These are phyloP conservation scores for Phocides pigmalion DNA, from an alignment of 1,140 invertebrate genomes.

Conservation along the genomic window DNA sequence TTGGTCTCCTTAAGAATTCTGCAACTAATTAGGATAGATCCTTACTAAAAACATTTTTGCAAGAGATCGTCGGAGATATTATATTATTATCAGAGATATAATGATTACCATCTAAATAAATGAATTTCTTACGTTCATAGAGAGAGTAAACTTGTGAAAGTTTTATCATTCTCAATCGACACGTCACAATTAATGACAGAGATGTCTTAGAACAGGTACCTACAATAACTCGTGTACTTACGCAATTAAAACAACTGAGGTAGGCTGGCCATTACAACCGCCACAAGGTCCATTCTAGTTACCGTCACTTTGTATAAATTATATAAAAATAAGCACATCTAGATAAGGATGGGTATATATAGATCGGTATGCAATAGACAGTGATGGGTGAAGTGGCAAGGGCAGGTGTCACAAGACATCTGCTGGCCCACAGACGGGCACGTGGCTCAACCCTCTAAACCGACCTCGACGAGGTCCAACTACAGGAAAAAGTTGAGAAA, in stretches of 20 bases:
- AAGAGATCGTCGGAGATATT: not conserved
- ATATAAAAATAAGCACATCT: conserved; percentile 77
- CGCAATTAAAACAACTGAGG: conserved; percentile 63
- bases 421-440: conserved; percentile 69
- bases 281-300: conserved; percentile 76
- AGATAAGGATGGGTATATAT: conserved; percentile 61
- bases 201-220: conserved; percentile 9
- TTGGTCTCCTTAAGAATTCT: too few relatives aligned
- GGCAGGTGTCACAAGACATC: conserved; percentile 81
- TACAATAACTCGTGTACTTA: conserved; percentile 38
- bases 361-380: conserved; percentile 54
- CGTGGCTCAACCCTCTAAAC: conserved; percentile 78
- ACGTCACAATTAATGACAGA: conserved; percentile 9
- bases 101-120: not conserved
- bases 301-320: conserved; percentile 80
- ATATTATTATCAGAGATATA: not conserved
- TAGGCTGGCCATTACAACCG: conserved; percentile 72
- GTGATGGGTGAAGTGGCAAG: conserved; percentile 69
- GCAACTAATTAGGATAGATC: too few relatives aligned
- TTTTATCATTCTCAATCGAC: not conserved
- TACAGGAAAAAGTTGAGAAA: conserved; percentile 71
- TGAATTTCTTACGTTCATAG: not conserved
- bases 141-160: not conserved
- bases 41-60: too few relatives aligned
- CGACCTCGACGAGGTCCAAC: conserved; percentile 58